Conservation (phyloP, 1,140 invertebrate species). For the fruit fly (Drosophila melanogaster) region DNA sequence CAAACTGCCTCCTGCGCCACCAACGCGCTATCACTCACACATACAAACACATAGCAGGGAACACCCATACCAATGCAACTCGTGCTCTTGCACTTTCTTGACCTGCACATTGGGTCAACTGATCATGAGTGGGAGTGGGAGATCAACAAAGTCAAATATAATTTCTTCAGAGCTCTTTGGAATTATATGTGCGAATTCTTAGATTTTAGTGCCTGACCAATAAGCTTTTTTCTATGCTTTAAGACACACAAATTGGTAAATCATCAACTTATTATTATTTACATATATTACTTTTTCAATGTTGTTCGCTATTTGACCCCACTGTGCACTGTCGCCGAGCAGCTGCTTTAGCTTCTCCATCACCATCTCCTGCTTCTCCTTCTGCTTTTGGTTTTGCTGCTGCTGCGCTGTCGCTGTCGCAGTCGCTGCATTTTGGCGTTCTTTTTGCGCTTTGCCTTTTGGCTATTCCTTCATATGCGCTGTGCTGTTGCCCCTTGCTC, state of each 20-base stretch:
- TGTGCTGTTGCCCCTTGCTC: conserved; percentile 11
- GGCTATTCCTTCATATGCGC: conserved; percentile 64
- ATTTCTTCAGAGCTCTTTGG: no score
- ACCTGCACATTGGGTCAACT: conserved; percentile 28
- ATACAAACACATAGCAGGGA: conserved; percentile 17
- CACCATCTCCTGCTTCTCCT: conserved; percentile 15
- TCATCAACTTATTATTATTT: no score
- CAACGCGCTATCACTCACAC: conserved; percentile 49
- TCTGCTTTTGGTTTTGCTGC: conserved; percentile 9
- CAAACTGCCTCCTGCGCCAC: conserved; percentile 64
- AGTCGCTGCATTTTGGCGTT: conserved; percentile 75
- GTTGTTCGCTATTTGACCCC: neutral
- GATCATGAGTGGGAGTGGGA: conserved; percentile 9
- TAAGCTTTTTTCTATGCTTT: no score
- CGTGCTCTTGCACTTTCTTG: conserved; percentile 66
- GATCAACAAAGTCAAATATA: neutral
- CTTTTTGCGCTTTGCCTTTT: conserved; percentile 77
- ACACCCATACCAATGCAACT: conserved; percentile 16
- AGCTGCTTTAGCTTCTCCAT: conserved; percentile 37
- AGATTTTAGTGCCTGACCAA: no score
- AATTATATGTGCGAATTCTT: no score
- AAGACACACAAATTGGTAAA: no score
- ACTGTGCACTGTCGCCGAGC: conserved; percentile 41
- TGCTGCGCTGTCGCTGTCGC: conserved; percentile 40
- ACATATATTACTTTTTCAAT: neutral